Base-by-base conservation (phyloP, 2,797 vertebrate genomes). In the Selene dorsalis region DNA sequence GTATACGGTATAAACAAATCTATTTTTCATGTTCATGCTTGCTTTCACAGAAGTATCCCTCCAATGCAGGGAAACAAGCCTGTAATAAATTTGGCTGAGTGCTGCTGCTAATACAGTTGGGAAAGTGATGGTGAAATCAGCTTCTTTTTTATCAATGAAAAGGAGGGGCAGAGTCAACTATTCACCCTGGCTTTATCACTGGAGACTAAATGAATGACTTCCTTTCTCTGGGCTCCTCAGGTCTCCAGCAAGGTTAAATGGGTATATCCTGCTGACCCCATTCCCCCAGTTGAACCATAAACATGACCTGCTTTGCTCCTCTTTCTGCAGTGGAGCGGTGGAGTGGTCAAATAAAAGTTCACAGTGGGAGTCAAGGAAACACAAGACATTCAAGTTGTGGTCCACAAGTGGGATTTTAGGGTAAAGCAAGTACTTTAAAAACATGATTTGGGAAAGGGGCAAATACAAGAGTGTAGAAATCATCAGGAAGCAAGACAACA, bases 1-100 rank as follows among this genome's bases (percentile, higher is more conserved):
- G 88, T 88, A 89, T 82, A n/a, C n/a, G n/a, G n/a, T n/a, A 88
- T 83, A 91, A 93, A 90, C 90, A 91, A 92, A 93, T 92, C 85
- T 78, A 89, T 92, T 89, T 89, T 84, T 77, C 73, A 79, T 77
- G 71, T 89, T 87, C 91, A 91, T 73, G 92, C 85, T 80, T 89
- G 82, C 76, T 56, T 91, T 89, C 85, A 90, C 87, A 89, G 84
- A 92, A 87, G 84, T 84, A 88, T 88, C 89, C 75, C 82, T 88
- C 32, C 72, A 75, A 77, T 75, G 60, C 57, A 41, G 72, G 82
- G 75, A 81, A 87, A 75, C 50, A 45, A 61, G 67, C 65, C 67
- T 38, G 22, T 58, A 82, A 85, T 81, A 65, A 77, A 83, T 85
- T 87, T 75, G 85, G 84, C 79, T 82, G 82, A 77, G 74, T 35